Conservation (phyloP, 2,113 vertebrate genomes). For the Tursiops truncatus region DNA sequence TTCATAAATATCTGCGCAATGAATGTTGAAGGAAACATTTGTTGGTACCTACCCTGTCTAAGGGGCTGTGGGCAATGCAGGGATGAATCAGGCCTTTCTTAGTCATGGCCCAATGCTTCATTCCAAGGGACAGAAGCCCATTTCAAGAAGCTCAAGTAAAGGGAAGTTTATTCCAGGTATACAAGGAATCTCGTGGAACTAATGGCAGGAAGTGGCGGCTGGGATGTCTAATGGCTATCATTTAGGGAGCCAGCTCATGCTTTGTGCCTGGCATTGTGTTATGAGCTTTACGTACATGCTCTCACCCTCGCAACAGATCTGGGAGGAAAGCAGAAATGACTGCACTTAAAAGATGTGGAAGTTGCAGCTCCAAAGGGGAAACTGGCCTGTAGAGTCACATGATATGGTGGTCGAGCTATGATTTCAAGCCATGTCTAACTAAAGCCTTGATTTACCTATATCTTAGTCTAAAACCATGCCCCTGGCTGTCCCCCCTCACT, state of each 20-base stretch:
- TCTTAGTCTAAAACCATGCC: not conserved
- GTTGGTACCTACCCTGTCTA: not conserved
- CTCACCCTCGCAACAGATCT: not conserved
- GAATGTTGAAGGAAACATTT: not conserved
- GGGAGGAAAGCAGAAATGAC: not conserved
- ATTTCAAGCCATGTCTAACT: not conserved
- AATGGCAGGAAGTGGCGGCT: not conserved
- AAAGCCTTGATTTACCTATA: not conserved
- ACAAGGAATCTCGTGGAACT: not conserved
- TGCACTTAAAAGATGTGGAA: not conserved
- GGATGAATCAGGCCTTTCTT: slow-evolving; percentile 26
- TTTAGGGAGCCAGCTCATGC: not conserved
- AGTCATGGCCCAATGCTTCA: not conserved
- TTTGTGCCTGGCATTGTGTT: not conserved
- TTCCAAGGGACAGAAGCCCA: slow-evolving; percentile 25
- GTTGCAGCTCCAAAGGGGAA: not conserved
- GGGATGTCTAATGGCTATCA: not conserved
- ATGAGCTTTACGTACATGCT: not conserved
- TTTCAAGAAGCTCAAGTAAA: not conserved
- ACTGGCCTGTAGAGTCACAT: not conserved
- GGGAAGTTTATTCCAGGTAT: not conserved
- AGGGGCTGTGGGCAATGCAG: not conserved
- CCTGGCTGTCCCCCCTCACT: not conserved
- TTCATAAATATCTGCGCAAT: slow-evolving; percentile 31
- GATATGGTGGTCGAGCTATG: not conserved